Base-by-base conservation (phyloP, 2,797 vertebrate genomes). In the Carapus acus region DNA sequence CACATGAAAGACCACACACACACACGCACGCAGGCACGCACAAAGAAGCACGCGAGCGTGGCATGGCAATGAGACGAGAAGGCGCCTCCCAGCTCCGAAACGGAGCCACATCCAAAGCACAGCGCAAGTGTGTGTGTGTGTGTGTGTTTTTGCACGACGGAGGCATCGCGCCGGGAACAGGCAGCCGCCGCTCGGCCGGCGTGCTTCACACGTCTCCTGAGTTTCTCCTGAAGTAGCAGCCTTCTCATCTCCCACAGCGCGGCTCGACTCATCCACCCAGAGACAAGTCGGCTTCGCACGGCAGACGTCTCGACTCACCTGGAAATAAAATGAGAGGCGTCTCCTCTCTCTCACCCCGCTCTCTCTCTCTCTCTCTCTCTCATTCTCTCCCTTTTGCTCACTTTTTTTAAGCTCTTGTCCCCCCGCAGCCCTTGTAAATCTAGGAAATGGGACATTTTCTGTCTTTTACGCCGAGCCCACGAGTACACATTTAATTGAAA, bases 401-500 rank as follows among this genome's bases (percentile, higher is more conserved):
- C n/a, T 37, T 57, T 66, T 54, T 56, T 31, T 11, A 49, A 67
- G 47, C 43, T 19, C 4, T n/a, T n/a, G n/a, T n/a, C 29, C 45
- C 55, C 50, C 62, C 56, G 51, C 49, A 62, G 69, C 71, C 55
- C 64, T 60, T 69, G 65, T 75, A 75, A 76, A 77, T 79, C 79
- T 42, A 76, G 58, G 70, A 81, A 79, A 82, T 67, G 27, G 59
- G 62, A 60, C 62, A 59, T 69, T 83, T 83, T 72, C 44, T 74
- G 68, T 73, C 54, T 65, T 76, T 73, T 75, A 67, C 61, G 63
- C 63, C 61, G 58, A 77, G 62, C 62, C 65, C 58, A 68, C 70
- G 47, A 58, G 68, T 74, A 64, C 38, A 52, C 54, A 58, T 63
- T 75, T 83, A 81, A 85, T 82, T 79, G 76, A 69, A 83, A 81